Evolutionary conservation across 1,140 invertebrate genomes (phyloP).

Genomic region (Polypedilum vanderplanki): DNA sequence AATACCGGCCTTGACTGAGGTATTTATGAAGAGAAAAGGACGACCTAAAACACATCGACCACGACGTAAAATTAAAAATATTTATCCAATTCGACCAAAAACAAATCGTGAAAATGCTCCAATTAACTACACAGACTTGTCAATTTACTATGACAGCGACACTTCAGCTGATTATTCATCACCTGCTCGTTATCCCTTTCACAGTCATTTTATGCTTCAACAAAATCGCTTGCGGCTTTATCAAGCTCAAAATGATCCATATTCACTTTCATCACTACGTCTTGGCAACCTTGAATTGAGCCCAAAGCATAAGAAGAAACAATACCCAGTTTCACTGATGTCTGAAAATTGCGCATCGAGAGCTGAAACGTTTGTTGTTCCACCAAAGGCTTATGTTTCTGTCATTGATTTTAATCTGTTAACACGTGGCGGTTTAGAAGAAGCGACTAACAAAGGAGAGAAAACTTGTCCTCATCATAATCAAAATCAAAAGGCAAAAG

Average conservation of each 20-base stretch:
- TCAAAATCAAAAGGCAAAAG: not conserved
- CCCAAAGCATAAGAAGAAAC: slow-evolving; percentile 33
- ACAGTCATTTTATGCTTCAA: slow-evolving; percentile 24
- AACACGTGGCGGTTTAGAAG: slow-evolving; percentile 52
- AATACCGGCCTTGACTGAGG: slow-evolving; percentile 47
- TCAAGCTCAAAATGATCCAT: slow-evolving; percentile 34
- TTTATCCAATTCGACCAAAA: slow-evolving; percentile 48
- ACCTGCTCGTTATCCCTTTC: slow-evolving; percentile 36
- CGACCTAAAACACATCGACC: slow-evolving; percentile 45
- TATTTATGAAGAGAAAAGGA: slow-evolving; percentile 46
- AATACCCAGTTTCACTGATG: slow-evolving; percentile 26
- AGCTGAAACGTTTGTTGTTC: slow-evolving; percentile 40
- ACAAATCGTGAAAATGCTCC: slow-evolving; percentile 52
- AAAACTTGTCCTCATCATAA: not conserved
- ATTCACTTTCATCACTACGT: slow-evolving; percentile 40
- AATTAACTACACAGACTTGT: slow-evolving; percentile 52
- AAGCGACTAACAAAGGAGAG: slow-evolving; percentile 28
- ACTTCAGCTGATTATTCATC: slow-evolving; percentile 45
- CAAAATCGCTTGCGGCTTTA: slow-evolving; percentile 22
- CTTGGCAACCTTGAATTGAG: slow-evolving; percentile 42
- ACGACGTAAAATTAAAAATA: slow-evolving; percentile 45
- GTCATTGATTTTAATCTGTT: slow-evolving; percentile 68
- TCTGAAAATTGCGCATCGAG: slow-evolving; percentile 29
- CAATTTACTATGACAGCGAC: slow-evolving; percentile 50
- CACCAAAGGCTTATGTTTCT: slow-evolving; percentile 54